Conservation (phyloP, 1,140 invertebrate species). For the Whitmania pigra region DNA sequence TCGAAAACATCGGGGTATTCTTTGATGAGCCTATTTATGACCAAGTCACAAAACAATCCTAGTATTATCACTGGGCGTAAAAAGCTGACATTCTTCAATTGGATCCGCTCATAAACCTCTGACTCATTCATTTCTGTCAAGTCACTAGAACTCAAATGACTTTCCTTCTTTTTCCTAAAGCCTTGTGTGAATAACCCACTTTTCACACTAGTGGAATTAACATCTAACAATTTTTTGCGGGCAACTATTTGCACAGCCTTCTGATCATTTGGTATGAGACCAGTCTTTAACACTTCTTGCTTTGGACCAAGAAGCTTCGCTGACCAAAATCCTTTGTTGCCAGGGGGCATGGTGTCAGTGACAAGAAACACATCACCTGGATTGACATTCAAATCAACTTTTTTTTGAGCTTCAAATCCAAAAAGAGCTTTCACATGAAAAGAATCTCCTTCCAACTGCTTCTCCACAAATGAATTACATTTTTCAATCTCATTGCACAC, state of each 20-base stretch:
- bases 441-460: conserved; percentile 18
- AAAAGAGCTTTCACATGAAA: conserved; percentile 20
- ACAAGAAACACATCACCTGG: conserved; percentile 20
- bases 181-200: conserved; percentile 20
- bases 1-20: conserved; percentile 21
- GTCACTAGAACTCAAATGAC: background rate
- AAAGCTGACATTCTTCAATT: background rate
- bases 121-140: conserved; percentile 18
- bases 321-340: conserved; percentile 20
- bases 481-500: conserved; percentile 10
- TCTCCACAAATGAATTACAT: conserved; percentile 16
- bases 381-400: conserved; percentile 12
- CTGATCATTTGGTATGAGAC: conserved; percentile 21
- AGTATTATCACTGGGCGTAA: conserved; percentile 22
- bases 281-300: background rate
- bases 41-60: conserved; percentile 23
- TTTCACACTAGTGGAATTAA: background rate
- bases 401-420: conserved; percentile 1
- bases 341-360: conserved; percentile 18
- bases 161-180: conserved; percentile 20
- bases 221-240: conserved; percentile 7
- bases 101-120: conserved; percentile 19
- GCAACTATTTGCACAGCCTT: conserved; percentile 18
- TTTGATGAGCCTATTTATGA: conserved; percentile 17
- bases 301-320: conserved; percentile 9